Percentiles rank a stretch among this genome's conserved stretches.
These are phyloP conservation scores for Argyresthia goedartella DNA, from an alignment of 2,888 invertebrate genomes.

Conservation along the genomic window DNA sequence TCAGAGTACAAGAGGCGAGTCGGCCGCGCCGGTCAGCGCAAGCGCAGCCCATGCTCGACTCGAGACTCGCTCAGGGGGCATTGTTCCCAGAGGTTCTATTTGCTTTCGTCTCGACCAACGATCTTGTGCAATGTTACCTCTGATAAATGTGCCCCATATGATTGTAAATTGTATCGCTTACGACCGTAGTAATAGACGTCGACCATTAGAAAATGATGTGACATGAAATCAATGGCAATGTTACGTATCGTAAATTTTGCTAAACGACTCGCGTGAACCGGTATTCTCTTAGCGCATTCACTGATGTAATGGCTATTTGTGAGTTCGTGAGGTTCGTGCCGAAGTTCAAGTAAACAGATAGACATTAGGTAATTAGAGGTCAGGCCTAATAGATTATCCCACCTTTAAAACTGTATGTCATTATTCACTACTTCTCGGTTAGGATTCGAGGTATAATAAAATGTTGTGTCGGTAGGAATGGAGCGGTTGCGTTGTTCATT, in stretches of 20 bases:
- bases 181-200: slow-evolving; percentile 19
- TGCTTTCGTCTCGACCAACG: slow-evolving; percentile 19
- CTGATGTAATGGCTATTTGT: too few relatives aligned
- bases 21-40: slow-evolving; percentile 27
- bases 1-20: slow-evolving; percentile 43
- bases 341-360: too few relatives aligned
- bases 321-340: too few relatives aligned
- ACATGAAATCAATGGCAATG: slow-evolving; percentile 1
- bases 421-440: too few relatives aligned
- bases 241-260: neutral
- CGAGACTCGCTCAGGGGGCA: slow-evolving; percentile 38
- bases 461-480: too few relatives aligned
- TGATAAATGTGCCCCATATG: slow-evolving; percentile 41
- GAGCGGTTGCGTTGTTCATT: neutral
- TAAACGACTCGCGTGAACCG: too few relatives aligned
- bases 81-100: slow-evolving; percentile 48
- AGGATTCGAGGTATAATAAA: too few relatives aligned
- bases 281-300: too few relatives aligned
- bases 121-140: slow-evolving; percentile 19
- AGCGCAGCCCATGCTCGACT: slow-evolving; percentile 1
- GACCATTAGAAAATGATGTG: slow-evolving; percentile 6
- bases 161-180: slow-evolving; percentile 42
- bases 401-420: neutral
- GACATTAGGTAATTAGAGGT: neutral
- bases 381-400: neutral